These are phyloP conservation scores for Drosophila falleni DNA, from an alignment of 2,888 invertebrate genomes.

Conservation along the genomic window DNA sequence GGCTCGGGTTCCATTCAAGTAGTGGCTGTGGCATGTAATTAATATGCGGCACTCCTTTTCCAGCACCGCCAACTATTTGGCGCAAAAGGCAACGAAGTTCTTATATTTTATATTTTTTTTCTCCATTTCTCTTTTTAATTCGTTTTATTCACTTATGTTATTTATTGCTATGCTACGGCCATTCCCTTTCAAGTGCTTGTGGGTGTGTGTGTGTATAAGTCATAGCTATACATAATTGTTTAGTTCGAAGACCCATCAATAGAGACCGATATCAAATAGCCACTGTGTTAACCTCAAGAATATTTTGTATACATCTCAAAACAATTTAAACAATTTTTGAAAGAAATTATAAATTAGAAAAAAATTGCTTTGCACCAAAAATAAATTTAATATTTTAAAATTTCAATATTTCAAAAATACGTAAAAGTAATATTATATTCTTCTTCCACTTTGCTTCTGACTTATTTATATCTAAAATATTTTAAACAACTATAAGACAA, in stretches of 20 bases:
- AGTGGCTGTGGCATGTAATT: constrained; percentile 71
- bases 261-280: constrained; percentile 32
- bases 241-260: constrained; percentile 22
- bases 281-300: neutral
- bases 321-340: neutral
- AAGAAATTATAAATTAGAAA: neutral
- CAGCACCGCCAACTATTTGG: constrained; percentile 63
- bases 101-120: constrained; percentile 12
- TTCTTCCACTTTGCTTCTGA: too few relatives aligned
- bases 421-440: too few relatives aligned
- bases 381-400: neutral
- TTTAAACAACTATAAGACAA: neutral
- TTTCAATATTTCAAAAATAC: neutral
- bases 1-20: constrained; percentile 64
- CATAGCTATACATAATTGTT: constrained; percentile 20
- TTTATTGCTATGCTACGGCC: constrained; percentile 53
- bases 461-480: neutral
- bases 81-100: constrained; percentile 59
- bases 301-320: neutral
- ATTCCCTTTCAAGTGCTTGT: constrained; percentile 42
- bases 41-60: constrained; percentile 79
- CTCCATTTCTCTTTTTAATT: neutral
- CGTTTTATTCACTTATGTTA: constrained; percentile 48
- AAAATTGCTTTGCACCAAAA: neutral
- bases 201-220: neutral